These are phyloP conservation scores for Melieria picta DNA, from an alignment of 2,888 invertebrate genomes.

Conservation along the genomic window DNA sequence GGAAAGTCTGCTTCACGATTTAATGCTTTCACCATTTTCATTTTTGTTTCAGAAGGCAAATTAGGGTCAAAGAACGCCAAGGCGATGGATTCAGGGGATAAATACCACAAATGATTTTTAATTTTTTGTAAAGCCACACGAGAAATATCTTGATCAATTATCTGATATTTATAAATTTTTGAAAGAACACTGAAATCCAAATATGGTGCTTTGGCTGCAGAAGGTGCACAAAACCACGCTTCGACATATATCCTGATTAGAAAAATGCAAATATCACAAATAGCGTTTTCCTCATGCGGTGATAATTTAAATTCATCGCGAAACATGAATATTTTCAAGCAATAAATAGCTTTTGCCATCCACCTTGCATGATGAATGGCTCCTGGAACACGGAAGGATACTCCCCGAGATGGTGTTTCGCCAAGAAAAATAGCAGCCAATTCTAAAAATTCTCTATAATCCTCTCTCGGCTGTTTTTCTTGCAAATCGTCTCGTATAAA, in stretches of 20 bases:
- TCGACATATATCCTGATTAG: too few species aligned
- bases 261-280: slow-evolving; percentile 33
- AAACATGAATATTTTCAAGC: slow-evolving; percentile 33
- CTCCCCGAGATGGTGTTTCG: neutral
- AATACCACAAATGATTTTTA: slow-evolving; percentile 24
- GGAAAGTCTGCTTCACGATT: slow-evolving; percentile 4
- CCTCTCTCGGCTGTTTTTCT: too few species aligned
- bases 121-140: slow-evolving; percentile 24
- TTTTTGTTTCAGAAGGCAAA: slow-evolving; percentile 29
- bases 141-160: slow-evolving; percentile 16
- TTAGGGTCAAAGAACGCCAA: slow-evolving; percentile 28
- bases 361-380: slow-evolving; percentile 27
- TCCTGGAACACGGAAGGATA: slow-evolving; percentile 22
- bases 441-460: too few species aligned
- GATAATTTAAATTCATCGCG: slow-evolving; percentile 29
- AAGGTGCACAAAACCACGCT: too few species aligned
- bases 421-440: slow-evolving; percentile 12
- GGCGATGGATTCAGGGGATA: slow-evolving; percentile 26
- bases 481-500: too few species aligned
- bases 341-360: slow-evolving; percentile 37
- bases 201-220: too few species aligned
- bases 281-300: slow-evolving; percentile 27
- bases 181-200: slow-evolving; percentile 17
- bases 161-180: slow-evolving; percentile 7
- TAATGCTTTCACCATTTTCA: slow-evolving; percentile 23